Percentiles rank a stretch among this genome's conserved stretches.
Evolutionary conservation across 2,888 invertebrate genomes (phyloP).

Genomic region (Ectemnius cavifrons): DNA sequence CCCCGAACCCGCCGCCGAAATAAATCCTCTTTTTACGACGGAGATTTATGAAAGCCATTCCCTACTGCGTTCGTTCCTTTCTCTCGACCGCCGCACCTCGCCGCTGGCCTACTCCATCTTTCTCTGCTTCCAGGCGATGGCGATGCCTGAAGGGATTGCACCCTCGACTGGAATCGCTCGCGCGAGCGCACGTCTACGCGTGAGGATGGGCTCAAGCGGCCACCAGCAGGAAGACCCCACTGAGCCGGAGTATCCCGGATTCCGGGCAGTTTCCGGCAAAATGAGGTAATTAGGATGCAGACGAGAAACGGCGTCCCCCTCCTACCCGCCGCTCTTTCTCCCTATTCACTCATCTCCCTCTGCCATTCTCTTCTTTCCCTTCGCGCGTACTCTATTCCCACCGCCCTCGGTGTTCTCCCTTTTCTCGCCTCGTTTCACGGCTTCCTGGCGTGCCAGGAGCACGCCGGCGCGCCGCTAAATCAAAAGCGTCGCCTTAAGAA

Average conservation of each 20-base stretch:
- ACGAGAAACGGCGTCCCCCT: conserved; percentile 62
- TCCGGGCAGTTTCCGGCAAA: conserved; percentile 73
- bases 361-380: not conserved
- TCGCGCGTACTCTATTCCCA: conserved; percentile 19
- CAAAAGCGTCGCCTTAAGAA: conserved; percentile 73
- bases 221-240: conserved; percentile 54
- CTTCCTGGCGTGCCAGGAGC: conserved; percentile 37
- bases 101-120: conserved; percentile 52
- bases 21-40: conserved; percentile 78
- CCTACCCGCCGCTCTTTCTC: conserved; percentile 19
- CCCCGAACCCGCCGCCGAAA: conserved; percentile 60
- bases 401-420: conserved; percentile 19
- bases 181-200: conserved; percentile 26
- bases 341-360: not conserved
- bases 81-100: conserved; percentile 33
- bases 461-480: conserved; percentile 66
- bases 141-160: conserved; percentile 23
- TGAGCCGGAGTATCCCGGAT: conserved; percentile 63
- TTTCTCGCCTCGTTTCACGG: conserved; percentile 10
- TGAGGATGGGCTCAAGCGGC: conserved; percentile 54
- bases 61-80: conserved; percentile 37
- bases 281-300: conserved; percentile 78
- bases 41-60: conserved; percentile 75
- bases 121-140: conserved; percentile 44
- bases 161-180: not conserved